Conservation (phyloP, 1,140 invertebrate species). For the Stegodyphus dumicola region DNA sequence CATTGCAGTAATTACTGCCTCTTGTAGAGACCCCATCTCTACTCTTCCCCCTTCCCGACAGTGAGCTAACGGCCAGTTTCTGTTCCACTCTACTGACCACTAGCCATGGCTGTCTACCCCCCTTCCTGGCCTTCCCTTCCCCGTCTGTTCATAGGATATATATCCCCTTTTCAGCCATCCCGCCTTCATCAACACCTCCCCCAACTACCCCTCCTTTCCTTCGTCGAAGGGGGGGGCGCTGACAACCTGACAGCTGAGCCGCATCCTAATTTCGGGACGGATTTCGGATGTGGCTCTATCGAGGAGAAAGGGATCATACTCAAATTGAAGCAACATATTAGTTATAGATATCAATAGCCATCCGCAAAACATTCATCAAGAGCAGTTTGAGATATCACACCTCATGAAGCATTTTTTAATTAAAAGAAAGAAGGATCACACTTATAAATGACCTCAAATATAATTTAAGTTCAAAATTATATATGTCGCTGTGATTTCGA, state of each 20-base stretch:
- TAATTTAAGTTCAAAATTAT: no score
- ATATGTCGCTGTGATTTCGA: no score
- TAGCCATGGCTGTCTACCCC: constrained; percentile 29
- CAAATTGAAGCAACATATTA: no score
- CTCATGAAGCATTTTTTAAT: no score
- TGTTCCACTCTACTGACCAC: constrained; percentile 58
- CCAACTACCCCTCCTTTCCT: neutral
- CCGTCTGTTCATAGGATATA: constrained; percentile 5
- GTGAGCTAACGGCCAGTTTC: constrained; percentile 59
- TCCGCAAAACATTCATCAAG: no score
- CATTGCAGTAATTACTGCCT: constrained; percentile 55
- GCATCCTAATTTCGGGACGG: constrained; percentile 61
- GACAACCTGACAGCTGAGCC: constrained; percentile 61
- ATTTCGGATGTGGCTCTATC: constrained; percentile 59
- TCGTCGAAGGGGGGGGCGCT: constrained; percentile 20
- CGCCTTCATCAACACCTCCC: constrained; percentile 27
- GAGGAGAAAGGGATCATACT: neutral
- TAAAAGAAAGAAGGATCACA: no score
- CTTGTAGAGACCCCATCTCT: constrained; percentile 23
- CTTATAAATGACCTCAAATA: no score
- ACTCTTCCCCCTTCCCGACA: constrained; percentile 28
- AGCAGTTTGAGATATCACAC: no score
- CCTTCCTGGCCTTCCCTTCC: neutral
- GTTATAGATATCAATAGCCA: no score
- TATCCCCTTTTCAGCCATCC: constrained; percentile 44